Conservation (phyloP, 2,888 invertebrate genomes). For the Cylindroiulus punctatus region DNA sequence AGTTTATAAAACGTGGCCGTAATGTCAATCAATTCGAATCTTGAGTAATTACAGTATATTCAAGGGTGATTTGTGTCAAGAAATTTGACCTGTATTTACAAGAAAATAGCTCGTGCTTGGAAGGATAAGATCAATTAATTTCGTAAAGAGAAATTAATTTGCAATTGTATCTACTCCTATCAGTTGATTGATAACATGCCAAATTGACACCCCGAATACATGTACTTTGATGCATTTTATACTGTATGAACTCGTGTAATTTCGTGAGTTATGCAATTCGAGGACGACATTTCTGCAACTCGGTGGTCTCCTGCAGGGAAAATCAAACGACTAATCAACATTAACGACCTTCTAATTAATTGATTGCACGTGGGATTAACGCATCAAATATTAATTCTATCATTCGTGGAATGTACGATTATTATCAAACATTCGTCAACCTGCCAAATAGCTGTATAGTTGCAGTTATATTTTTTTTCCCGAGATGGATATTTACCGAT, state of each 20-base stretch:
- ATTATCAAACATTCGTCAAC: background rate
- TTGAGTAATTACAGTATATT: too few relatives aligned
- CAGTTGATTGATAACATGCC: background rate
- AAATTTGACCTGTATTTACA: conserved; percentile 2
- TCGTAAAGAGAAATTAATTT: background rate
- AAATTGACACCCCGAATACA: background rate
- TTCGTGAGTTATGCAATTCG: background rate
- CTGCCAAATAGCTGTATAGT: background rate
- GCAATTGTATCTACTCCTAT: conserved; percentile 5
- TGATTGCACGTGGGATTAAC: background rate
- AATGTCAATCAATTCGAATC: background rate
- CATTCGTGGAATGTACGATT: background rate
- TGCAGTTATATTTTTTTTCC: background rate
- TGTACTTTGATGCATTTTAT: too few relatives aligned
- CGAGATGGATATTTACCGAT: too few relatives aligned
- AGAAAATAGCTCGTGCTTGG: background rate
- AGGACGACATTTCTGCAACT: background rate
- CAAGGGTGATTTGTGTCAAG: background rate
- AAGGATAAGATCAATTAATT: background rate
- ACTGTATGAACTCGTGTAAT: too few relatives aligned
- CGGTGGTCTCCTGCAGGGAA: background rate
- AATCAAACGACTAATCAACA: background rate
- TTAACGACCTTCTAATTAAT: background rate
- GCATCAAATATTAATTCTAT: conserved; percentile 2
- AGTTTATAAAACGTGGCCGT: background rate